Evolutionary conservation across 2,888 invertebrate genomes (phyloP), one percentile per base, ranked within the genome.

Genomic region (Cecidostiba fungosa): DNA sequence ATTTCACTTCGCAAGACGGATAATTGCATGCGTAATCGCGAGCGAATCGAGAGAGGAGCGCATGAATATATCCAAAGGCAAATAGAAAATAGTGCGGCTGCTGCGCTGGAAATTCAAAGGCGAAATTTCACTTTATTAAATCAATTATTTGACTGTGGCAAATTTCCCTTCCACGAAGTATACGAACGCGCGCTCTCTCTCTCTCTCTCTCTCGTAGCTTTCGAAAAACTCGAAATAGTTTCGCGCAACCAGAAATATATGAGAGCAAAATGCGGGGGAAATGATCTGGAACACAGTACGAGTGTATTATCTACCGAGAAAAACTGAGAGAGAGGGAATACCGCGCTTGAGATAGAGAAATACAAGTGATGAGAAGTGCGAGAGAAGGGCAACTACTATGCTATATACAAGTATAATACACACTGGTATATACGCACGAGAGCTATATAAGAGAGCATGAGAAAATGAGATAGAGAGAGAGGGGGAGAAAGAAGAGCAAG

Each of bases 241-340:
- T 59, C 26, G 26, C n/a, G 69, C 23, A 66, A 82, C 70, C 83
- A 85, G 59, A 87, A 76, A 43, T 43, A 43, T n/a, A n/a, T n/a
- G n/a, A 74, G 76, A 83, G 84, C 72, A 78, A 78, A 73, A 62
- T 82, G 81, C 69, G 72, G 77, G 77, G 72, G 73, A 26, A 77
- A 79, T 69, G 54, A 84, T 72, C 82, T 81, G 84, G 81, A 86
- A 85, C 84, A 85, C 54, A 16, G 19, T 19, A 70, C 8, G 72
- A 39, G 36, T 0, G 39, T 32, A 72, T n/a, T 72, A 36, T 72
- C 36, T 6, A 10, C 2, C 72, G n/a, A 23, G 72, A 59, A 59
- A 54, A 54, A 54, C 54, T 1, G 14, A 4, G 14, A 19, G n/a
- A n/a, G 36, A 23, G 72, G 19, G 72, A 73, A 74, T 85, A 5